Percentiles rank a stretch among this genome's conserved stretches.
phyloP scores from a whole-genome alignment of 2,113 vertebrate species.

The Phoenicopterus ruber region DNA sequence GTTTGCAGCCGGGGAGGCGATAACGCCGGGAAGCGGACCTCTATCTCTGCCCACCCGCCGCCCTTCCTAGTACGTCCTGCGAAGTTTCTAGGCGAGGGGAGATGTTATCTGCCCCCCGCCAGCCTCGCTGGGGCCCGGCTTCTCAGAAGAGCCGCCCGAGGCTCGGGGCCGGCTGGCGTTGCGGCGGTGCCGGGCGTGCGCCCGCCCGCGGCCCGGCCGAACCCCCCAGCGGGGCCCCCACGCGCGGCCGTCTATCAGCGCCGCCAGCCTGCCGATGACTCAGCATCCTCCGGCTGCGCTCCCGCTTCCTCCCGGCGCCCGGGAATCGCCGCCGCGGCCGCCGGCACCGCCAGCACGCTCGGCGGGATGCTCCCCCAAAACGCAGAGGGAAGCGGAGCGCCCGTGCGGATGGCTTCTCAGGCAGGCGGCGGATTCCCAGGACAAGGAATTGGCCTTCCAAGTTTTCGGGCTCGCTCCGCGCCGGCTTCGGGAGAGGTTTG shows the following conservation, averaged over 20 bases:
- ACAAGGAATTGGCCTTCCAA: not conserved
- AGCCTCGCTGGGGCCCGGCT: not conserved
- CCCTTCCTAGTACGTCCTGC: not conserved
- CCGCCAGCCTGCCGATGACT: slow-evolving; percentile 79
- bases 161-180: not conserved
- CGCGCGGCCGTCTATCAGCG: slow-evolving; percentile 65
- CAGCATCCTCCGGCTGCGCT: slow-evolving; percentile 74
- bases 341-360: not conserved
- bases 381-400: fast-evolving
- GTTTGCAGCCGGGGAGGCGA: not conserved
- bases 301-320: slow-evolving; percentile 59
- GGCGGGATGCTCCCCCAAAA: not conserved
- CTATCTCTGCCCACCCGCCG: slow-evolving; percentile 42
- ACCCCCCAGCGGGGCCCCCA: slow-evolving; percentile 51
- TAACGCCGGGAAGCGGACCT: not conserved
- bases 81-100: not conserved
- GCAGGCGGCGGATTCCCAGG: not conserved
- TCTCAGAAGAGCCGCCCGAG: not conserved
- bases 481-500: not conserved
- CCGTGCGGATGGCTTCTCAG: fast-evolving
- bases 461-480: fast-evolving
- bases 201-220: not conserved
- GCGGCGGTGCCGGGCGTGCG: not conserved
- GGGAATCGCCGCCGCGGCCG: not conserved
- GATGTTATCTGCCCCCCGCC: slow-evolving; percentile 21